These are phyloP conservation scores for Carettochelys insculpta DNA, from an alignment of 2,113 vertebrate species.

Conservation along the genomic window DNA sequence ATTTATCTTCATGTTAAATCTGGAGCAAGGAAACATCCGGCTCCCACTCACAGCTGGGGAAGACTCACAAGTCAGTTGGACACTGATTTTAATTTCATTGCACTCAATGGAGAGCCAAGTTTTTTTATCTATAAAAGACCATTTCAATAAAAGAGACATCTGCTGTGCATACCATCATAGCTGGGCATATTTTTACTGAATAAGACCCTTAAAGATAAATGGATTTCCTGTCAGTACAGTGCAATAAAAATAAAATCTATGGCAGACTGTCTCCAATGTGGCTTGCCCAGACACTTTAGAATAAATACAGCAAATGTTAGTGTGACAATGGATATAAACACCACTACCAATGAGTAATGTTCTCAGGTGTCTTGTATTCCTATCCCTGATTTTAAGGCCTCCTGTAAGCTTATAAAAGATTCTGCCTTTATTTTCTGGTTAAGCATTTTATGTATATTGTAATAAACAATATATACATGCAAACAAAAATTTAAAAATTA, in stretches of 20 bases:
- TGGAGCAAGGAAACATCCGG: neutral
- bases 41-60: neutral
- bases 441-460: neutral
- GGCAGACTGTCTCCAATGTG: constrained; percentile 49
- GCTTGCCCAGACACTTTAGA: constrained; percentile 37
- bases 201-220: constrained; percentile 22
- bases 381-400: neutral
- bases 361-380: neutral
- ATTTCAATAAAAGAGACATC: neutral
- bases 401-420: neutral
- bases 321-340: constrained; percentile 13
- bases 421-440: neutral
- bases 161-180: neutral
- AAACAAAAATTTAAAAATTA: neutral
- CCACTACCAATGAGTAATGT: neutral
- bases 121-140: neutral
- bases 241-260: constrained; percentile 50
- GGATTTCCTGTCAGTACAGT: constrained; percentile 8
- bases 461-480: neutral
- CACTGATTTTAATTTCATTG: neutral
- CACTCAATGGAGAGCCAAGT: neutral
- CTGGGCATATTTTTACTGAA: constrained; percentile 31
- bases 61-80: neutral
- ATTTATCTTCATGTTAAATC: neutral
- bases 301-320: constrained; percentile 25